A percentile compares a stretch with the other conserved stretches of the same genome.
Conservation (phyloP, 2,888 invertebrate genomes). For the Buathra laborator region DNA sequence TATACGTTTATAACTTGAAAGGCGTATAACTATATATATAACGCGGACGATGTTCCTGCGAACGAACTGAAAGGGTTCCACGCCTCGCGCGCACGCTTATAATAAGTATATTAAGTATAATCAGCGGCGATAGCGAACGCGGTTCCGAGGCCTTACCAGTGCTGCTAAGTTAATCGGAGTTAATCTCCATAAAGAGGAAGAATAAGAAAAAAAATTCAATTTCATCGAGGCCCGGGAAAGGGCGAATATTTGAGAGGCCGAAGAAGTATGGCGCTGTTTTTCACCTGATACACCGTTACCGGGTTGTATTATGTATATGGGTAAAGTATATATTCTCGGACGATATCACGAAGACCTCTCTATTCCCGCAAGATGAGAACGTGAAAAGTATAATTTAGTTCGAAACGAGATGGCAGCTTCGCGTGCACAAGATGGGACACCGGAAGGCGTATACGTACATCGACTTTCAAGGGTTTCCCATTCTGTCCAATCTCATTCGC, state of each 20-base stretch:
- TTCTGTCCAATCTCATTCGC: slow-evolving; percentile 78
- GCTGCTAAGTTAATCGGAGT: slow-evolving; percentile 64
- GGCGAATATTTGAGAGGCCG: slow-evolving; percentile 30
- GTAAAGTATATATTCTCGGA: not conserved
- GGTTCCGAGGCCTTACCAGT: slow-evolving; percentile 37
- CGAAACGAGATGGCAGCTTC: slow-evolving; percentile 18
- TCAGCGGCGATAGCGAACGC: slow-evolving; percentile 54
- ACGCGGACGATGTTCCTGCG: slow-evolving; percentile 35
- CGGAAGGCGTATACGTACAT: slow-evolving; percentile 68
- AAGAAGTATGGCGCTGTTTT: not conserved
- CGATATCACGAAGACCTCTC: not conserved
- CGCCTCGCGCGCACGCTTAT: slow-evolving; percentile 64
- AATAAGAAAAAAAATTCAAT: slow-evolving; percentile 47
- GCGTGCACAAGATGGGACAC: not conserved
- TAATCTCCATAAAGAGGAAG: slow-evolving; percentile 65
- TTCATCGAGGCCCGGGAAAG: slow-evolving; percentile 9
- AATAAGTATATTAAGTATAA: slow-evolving; percentile 66
- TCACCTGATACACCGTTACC: slow-evolving; percentile 25
- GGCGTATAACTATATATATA: not conserved
- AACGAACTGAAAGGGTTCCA: slow-evolving; percentile 58
- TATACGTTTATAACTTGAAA: not conserved
- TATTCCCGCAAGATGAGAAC: slow-evolving; percentile 26
- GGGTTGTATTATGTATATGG: slow-evolving; percentile 2
- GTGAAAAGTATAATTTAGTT: slow-evolving; percentile 51
- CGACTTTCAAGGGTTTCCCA: slow-evolving; percentile 78